Conservation (phyloP, 2,797 vertebrate genomes). For the Darevskia nairensis region DNA sequence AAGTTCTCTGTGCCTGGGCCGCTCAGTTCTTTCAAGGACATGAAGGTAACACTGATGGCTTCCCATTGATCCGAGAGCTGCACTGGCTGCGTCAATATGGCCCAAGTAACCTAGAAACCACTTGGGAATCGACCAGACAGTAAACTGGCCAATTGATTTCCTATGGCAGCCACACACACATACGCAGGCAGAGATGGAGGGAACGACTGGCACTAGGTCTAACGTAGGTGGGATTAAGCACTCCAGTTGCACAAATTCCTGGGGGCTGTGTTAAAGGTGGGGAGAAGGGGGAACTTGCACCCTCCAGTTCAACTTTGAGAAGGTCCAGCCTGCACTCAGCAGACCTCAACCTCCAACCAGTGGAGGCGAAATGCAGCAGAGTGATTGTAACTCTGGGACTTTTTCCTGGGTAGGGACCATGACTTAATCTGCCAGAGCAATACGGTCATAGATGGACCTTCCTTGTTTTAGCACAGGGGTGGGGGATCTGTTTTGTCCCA, state of each 20-base stretch:
- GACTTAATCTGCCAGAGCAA: no score
- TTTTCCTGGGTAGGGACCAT: not conserved
- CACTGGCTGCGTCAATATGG: not conserved
- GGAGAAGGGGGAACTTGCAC: not conserved
- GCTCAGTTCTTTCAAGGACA: conserved; percentile 27
- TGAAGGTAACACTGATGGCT: conserved; percentile 12
- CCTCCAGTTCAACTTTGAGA: not conserved
- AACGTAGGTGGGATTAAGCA: not conserved
- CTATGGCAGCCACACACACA: not conserved
- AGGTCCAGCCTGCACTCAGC: not conserved
- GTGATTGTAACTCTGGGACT: not conserved
- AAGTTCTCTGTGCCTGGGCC: not conserved
- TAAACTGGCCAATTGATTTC: conserved; percentile 43
- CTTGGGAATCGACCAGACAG: conserved; percentile 18
- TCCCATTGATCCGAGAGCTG: not conserved
- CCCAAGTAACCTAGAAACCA: conserved; percentile 24
- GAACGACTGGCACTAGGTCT: not conserved
- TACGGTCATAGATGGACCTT: no score
- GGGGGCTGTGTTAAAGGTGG: not conserved
- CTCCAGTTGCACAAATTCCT: not conserved
- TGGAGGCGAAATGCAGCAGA: not conserved
- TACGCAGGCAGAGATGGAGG: not conserved
- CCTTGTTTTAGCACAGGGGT: no score
- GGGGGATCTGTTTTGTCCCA: no score
- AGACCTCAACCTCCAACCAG: not conserved